Evolutionary conservation across 2,888 invertebrate genomes (phyloP).

Genomic region (Sycophila texana): DNA sequence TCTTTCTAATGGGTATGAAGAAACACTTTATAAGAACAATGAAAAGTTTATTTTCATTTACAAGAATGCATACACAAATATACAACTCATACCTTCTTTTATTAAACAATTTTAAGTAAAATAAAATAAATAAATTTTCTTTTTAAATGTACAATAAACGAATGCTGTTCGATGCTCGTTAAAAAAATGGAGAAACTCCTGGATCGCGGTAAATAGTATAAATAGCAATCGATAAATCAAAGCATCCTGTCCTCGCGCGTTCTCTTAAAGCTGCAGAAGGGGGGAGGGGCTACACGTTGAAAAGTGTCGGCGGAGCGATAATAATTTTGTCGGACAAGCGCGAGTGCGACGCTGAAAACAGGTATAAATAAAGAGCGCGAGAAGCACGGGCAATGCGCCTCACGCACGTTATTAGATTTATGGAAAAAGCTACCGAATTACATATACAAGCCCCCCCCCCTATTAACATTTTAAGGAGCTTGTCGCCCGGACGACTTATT

Average conservation of each 20-base stretch:
- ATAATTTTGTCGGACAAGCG: constrained; percentile 47
- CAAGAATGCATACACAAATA: too few species aligned
- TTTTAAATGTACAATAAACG: too few species aligned
- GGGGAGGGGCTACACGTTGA: constrained; percentile 30
- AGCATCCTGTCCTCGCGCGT: neutral
- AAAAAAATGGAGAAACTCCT: too few species aligned
- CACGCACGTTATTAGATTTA: constrained; percentile 56
- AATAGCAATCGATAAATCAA: constrained; percentile 24
- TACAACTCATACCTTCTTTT: too few species aligned
- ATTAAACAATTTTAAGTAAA: too few species aligned
- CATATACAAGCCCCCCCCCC: constrained; percentile 61
- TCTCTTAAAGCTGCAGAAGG: neutral
- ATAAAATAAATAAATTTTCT: too few species aligned
- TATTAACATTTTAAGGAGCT: constrained; percentile 66
- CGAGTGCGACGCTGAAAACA: constrained; percentile 20
- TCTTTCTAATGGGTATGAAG: too few species aligned
- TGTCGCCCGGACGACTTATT: constrained; percentile 51
- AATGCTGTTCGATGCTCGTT: too few species aligned
- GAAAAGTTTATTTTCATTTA: too few species aligned
- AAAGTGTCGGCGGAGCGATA: constrained; percentile 43
- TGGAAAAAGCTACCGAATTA: constrained; percentile 66
- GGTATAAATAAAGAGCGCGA: neutral
- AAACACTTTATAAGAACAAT: too few species aligned
- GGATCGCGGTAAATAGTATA: too few species aligned
- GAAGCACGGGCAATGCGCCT: constrained; percentile 8